These are phyloP conservation scores for Cisticola juncidis DNA, from an alignment of 2,113 vertebrate genomes.

Conservation along the genomic window DNA sequence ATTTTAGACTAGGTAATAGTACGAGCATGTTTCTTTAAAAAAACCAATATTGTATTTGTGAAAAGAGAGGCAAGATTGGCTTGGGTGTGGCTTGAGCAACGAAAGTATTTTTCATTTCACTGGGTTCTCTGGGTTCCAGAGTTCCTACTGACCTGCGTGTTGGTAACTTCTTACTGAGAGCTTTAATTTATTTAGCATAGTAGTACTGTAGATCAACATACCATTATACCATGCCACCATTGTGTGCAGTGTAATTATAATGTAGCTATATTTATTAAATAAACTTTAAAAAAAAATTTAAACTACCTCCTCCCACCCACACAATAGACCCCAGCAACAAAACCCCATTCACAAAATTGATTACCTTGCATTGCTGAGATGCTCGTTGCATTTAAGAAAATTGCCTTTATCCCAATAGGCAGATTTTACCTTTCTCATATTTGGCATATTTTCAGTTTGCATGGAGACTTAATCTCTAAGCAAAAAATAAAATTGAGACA, in stretches of 20 bases:
- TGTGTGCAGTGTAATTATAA: not conserved
- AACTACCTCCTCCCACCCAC: fast-evolving
- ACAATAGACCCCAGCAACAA: not conserved
- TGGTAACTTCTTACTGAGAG: not conserved
- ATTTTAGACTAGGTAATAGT: not conserved
- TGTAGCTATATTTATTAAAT: not conserved
- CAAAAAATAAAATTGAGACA: not conserved
- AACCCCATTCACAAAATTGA: not conserved
- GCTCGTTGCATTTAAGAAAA: not conserved
- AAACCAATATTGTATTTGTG: not conserved
- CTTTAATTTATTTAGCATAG: not conserved
- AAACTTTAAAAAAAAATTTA: not conserved
- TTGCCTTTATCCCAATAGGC: not conserved
- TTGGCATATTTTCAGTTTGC: not conserved
- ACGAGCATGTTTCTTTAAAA: not conserved
- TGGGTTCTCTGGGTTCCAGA: not conserved
- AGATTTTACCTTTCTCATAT: not conserved
- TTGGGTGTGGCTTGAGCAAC: not conserved
- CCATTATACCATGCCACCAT: not conserved
- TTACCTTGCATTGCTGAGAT: not conserved
- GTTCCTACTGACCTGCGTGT: not conserved
- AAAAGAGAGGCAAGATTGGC: not conserved
- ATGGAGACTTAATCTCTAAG: not conserved
- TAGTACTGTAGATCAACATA: not conserved
- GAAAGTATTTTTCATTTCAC: not conserved